Base-by-base conservation (phyloP, 2,888 invertebrate genomes). In the Geotrupes spiniger region DNA sequence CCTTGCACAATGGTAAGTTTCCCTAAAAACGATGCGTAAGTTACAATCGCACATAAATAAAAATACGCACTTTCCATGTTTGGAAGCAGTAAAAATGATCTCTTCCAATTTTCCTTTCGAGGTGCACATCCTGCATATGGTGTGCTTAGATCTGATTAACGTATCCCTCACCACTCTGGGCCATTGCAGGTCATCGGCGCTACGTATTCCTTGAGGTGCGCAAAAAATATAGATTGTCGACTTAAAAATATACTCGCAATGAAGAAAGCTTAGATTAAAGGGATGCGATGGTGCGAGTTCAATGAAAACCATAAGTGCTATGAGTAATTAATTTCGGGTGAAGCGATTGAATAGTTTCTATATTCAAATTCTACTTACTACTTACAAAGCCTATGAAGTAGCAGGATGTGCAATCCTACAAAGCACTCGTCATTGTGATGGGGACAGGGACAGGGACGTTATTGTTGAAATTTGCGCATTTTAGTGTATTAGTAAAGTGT, bases 71-170 rank as follows among this genome's bases (percentile, higher is more conserved):
- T 82, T 85, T 71, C 89, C 89, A 63, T 87, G 82, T 68, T 87
- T 91, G 0, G 76, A 69, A 55, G 82, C 79, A 0, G 91, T 87
- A 62, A 94, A 84, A 63, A 89, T 84, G 1, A 87, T 75, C 71
- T 92, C 89, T 55, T 84, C 76, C 28, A 94, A 69, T 49, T 84
- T 78, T 1, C 92, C 93, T 52, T 82, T 73, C 0, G 80, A 68
- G 0, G 86, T 87, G 69, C 95, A 95, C 63, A 91, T 66, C 51
- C 85, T 78, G 65, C 93, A 93, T 54, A 90, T 80, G 0, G 82
- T 77, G 63, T 92, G 92, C 49, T 80, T 81, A 0, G 85, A 81
- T 45, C 87, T 77, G 1, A 82, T 76, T 14, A 89, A 69, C 0
- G 84, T 81, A n/a, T 85, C 82, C 47, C 85, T 70, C 0, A 94